Evolutionary conservation across 2,797 vertebrate genomes (phyloP).

Genomic region (Micropoecilia bifurca): DNA sequence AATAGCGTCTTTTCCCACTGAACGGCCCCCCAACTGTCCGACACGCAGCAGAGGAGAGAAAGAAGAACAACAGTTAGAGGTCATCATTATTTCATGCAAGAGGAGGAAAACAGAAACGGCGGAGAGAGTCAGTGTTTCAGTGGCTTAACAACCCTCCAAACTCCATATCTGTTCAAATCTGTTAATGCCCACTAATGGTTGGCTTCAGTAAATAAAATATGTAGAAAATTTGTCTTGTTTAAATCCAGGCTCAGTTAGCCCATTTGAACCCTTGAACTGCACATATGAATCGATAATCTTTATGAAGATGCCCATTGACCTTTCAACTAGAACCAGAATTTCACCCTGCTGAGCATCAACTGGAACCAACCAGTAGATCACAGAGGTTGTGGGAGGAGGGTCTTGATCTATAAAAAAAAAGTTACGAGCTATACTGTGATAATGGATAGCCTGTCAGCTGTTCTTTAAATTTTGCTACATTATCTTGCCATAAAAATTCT

Average conservation of each 20-base stretch:
- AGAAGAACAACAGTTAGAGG: slow-evolving; percentile 69
- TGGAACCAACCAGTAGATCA: not conserved
- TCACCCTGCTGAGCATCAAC: not conserved
- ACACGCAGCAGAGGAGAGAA: slow-evolving; percentile 64
- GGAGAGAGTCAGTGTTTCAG: slow-evolving; percentile 16
- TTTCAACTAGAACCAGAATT: not conserved
- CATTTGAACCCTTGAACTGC: not conserved
- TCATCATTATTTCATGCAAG: slow-evolving; percentile 38
- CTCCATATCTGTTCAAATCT: not conserved
- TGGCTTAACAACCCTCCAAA: not conserved
- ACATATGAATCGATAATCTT: not conserved
- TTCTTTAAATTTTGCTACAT: not conserved
- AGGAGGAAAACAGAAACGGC: slow-evolving; percentile 6
- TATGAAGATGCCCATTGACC: not conserved
- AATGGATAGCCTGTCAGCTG: not conserved
- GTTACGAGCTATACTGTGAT: not conserved
- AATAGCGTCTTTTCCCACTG: slow-evolving; percentile 86
- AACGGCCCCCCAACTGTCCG: slow-evolving; percentile 87
- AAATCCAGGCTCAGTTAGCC: not conserved
- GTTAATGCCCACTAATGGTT: not conserved
- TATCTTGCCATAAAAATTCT: not conserved
- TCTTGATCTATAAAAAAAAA: too few species aligned
- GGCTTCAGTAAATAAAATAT: not conserved
- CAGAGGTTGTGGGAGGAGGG: not conserved
- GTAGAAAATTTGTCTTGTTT: not conserved